These are phyloP conservation scores for Anniella stebbinsi DNA, from an alignment of 2,797 vertebrate species.

Conservation along the genomic window DNA sequence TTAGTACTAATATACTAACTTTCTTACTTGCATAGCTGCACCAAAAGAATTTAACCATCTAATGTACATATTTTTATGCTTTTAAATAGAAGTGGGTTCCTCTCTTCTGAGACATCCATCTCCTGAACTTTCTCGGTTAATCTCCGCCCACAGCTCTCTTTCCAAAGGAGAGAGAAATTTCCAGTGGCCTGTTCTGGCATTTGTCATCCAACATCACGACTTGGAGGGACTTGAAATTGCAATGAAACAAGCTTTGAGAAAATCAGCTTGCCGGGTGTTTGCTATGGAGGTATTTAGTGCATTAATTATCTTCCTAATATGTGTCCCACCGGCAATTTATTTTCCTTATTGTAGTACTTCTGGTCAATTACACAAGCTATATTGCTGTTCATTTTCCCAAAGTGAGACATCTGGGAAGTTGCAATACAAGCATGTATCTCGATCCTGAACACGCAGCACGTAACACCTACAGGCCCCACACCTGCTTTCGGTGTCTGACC, in stretches of 20 bases:
- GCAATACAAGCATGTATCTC: neutral
- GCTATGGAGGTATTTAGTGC: slow-evolving; percentile 93
- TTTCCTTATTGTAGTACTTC: fast-evolving
- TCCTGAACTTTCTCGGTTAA: slow-evolving; percentile 96
- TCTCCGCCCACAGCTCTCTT: slow-evolving; percentile 97
- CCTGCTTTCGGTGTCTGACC: neutral
- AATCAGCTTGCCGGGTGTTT: slow-evolving; percentile 98
- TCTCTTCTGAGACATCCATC: slow-evolving; percentile 97
- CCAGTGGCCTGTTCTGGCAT: slow-evolving; percentile 98
- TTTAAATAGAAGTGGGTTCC: slow-evolving; percentile 94
- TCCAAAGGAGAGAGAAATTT: slow-evolving; percentile 99
- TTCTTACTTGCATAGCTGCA: slow-evolving; percentile 48
- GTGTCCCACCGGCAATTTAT: neutral
- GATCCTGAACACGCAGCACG: neutral
- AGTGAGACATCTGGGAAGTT: neutral
- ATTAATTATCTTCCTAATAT: slow-evolving; percentile 4
- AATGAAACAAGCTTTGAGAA: slow-evolving; percentile 97
- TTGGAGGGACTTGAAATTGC: slow-evolving; percentile 98
- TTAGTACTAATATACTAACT: neutral
- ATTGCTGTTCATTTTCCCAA: neutral
- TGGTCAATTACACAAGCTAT: neutral
- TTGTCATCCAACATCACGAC: slow-evolving; percentile 99
- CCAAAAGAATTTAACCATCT: slow-evolving; percentile 52
- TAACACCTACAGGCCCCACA: neutral
- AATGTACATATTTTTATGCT: slow-evolving; percentile 71